Evolutionary conservation across 1,140 invertebrate species (phyloP).

Genomic region (Drosophila pallidifrons): DNA sequence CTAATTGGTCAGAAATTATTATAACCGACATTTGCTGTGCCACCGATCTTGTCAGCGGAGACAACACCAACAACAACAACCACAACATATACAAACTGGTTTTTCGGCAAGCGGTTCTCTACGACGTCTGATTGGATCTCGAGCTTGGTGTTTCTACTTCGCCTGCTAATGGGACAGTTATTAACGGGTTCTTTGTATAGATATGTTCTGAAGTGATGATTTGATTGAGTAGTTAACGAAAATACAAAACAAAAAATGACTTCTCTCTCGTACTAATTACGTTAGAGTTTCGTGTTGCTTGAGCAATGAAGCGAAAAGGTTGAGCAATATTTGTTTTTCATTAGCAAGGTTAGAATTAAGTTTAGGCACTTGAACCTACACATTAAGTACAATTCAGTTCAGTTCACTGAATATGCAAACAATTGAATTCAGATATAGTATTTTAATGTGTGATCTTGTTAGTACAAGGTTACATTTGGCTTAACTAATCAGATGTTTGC

Average conservation of each 20-base stretch:
- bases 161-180: conserved; percentile 42
- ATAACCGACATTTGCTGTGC: conserved; percentile 68
- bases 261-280: conserved; percentile 53
- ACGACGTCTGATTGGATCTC: conserved; percentile 49
- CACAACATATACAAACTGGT: conserved; percentile 46
- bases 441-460: conserved; percentile 41
- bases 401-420: conserved; percentile 21
- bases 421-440: conserved; percentile 47
- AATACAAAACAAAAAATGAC: conserved; percentile 4
- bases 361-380: conserved; percentile 32
- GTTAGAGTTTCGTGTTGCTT: neutral
- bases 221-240: conserved; percentile 12
- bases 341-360: conserved; percentile 50
- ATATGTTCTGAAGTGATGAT: conserved; percentile 19
- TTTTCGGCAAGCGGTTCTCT: conserved; percentile 40
- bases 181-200: conserved; percentile 37
- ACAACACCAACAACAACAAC: neutral
- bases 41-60: conserved; percentile 16
- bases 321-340: conserved; percentile 53
- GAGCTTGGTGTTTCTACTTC: neutral
- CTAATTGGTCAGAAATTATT: conserved; percentile 83
- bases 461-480: neutral
- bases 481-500: conserved; percentile 4
- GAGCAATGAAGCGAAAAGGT: conserved; percentile 76
- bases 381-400: conserved; percentile 2